A percentile compares a stretch with the other conserved stretches of the same genome.
phyloP scores from a whole-genome alignment of 2,797 vertebrate genomes.

The Buceros bicornis region DNA sequence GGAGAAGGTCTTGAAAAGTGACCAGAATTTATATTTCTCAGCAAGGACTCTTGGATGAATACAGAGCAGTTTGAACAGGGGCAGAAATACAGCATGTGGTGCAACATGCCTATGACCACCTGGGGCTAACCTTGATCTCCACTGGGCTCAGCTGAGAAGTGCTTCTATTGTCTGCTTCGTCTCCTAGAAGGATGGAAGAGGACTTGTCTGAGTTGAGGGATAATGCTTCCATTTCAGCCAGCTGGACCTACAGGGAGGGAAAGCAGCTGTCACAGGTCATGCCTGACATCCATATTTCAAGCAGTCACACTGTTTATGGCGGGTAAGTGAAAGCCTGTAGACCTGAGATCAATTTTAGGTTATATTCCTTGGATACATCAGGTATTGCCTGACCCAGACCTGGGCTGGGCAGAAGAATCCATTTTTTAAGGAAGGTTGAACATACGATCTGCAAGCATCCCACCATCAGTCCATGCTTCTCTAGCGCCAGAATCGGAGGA shows the following conservation, averaged over 20 bases:
- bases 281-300: background rate
- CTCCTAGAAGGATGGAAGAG: slow-evolving; percentile 91
- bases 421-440: slow-evolving; percentile 30
- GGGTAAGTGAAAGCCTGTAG: slow-evolving; percentile 49
- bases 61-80: background rate
- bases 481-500: slow-evolving; percentile 19
- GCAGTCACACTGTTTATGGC: slow-evolving; percentile 36
- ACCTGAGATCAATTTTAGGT: slow-evolving; percentile 49
- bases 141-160: slow-evolving; percentile 83
- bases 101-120: background rate
- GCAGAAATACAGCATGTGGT: background rate
- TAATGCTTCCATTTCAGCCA: slow-evolving; percentile 96
- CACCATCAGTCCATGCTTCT: slow-evolving; percentile 19
- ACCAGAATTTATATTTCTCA: background rate
- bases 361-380: slow-evolving; percentile 26
- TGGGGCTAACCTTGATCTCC: slow-evolving; percentile 85
- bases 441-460: slow-evolving; percentile 12
- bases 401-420: slow-evolving; percentile 36
- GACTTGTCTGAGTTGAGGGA: slow-evolving; percentile 97
- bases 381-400: slow-evolving; percentile 46
- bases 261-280: slow-evolving; percentile 43
- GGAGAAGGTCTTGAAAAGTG: slow-evolving; percentile 14
- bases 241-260: slow-evolving; percentile 88
- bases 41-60: background rate
- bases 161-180: slow-evolving; percentile 90